phyloP scores from a whole-genome alignment of 2,113 vertebrate genomes.

The Craseonycteris thonglongyai region DNA sequence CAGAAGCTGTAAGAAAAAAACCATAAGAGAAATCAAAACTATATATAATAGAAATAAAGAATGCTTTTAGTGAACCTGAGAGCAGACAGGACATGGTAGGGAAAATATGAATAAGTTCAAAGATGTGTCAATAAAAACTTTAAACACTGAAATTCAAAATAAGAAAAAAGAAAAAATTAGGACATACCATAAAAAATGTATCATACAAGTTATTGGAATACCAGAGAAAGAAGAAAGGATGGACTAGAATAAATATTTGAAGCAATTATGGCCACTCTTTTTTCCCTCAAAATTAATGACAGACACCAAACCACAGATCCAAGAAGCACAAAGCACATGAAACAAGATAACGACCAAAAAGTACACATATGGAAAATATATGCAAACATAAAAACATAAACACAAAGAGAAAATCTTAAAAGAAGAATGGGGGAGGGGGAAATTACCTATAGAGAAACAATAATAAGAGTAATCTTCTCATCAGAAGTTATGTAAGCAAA shows the following conservation, averaged over 20 bases:
- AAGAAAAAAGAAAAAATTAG: background rate
- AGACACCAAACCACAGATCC: background rate
- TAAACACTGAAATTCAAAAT: background rate
- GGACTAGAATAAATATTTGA: background rate
- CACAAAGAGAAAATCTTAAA: background rate
- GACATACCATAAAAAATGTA: background rate
- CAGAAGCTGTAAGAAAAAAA: background rate
- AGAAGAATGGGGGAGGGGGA: background rate
- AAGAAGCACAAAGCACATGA: background rate
- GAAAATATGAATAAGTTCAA: background rate
- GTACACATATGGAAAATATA: background rate
- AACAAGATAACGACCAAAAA: background rate
- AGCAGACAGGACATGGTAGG: background rate
- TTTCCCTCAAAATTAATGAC: background rate
- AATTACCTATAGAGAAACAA: background rate
- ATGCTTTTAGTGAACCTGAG: background rate
- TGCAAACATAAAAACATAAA: background rate
- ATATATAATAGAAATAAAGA: background rate
- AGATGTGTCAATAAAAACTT: background rate
- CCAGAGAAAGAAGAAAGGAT: background rate
- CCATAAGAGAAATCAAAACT: background rate
- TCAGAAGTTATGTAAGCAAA: background rate
- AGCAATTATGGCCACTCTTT: background rate
- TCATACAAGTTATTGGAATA: background rate
- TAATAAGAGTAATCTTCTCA: background rate